Evolutionary conservation across 23 tunicate genomes (phyloP).

Genomic region (Halocynthia aurantium): DNA sequence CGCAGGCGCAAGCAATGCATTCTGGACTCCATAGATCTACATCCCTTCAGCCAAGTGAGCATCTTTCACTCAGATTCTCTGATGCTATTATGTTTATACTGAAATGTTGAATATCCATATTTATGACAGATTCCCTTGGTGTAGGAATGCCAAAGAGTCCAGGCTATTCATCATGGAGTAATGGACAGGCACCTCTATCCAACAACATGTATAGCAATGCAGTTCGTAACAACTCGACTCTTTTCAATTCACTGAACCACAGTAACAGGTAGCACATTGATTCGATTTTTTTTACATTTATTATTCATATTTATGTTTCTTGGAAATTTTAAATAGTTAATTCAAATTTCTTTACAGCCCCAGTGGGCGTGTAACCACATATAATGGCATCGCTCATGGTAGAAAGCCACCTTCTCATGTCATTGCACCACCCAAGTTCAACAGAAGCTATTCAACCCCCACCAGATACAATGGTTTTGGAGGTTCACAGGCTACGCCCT

Average conservation of each 20-base stretch:
- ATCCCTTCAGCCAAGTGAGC: conserved; percentile 63
- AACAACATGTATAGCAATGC: conserved; percentile 35
- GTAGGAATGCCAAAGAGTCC: conserved; percentile 23
- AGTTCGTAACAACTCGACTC: conserved; percentile 33
- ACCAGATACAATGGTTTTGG: conserved; percentile 42
- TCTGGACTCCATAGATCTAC: conserved; percentile 54
- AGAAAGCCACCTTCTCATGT: conserved; percentile 17
- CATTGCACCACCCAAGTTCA: conserved; percentile 55
- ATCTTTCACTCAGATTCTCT: too few relatives aligned
- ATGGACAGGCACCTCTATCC: conserved; percentile 33
- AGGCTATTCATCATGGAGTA: conserved; percentile 86
- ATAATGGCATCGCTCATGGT: conserved; percentile 12
- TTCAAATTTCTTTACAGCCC: conserved; percentile 5
- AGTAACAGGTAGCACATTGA: conserved; percentile 23
- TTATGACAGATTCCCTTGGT: not conserved
- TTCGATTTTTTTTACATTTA: too few relatives aligned
- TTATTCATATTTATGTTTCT: too few relatives aligned
- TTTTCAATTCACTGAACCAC: conserved; percentile 75
- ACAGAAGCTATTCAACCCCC: conserved; percentile 82
- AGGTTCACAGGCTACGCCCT: conserved; percentile 22
- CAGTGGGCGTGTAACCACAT: conserved; percentile 25
- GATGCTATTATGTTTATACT: too few relatives aligned
- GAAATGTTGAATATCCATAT: too few relatives aligned
- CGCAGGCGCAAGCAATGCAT: conserved; percentile 24
- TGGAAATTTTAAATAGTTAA: too few relatives aligned